Base-by-base conservation (phyloP, 2,797 vertebrate species). In the Siniperca scherzeri region DNA sequence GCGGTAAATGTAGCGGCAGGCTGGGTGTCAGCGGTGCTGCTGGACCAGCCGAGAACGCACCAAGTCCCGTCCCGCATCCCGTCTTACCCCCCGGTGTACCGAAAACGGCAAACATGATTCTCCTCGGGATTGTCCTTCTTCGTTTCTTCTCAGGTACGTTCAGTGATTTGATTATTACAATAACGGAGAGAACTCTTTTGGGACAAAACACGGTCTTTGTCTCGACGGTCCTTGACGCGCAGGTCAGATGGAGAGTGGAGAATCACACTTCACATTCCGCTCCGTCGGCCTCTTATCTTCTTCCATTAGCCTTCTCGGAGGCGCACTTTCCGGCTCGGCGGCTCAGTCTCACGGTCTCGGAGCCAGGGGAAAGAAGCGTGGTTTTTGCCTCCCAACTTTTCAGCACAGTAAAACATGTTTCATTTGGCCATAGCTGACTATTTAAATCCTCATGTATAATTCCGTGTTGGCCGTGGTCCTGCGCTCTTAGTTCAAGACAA, bases 91-190 rank as follows among this genome's bases (percentile, higher is more conserved):
- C 25, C 73, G 36, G 78, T 59, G 83, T 77, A 82, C 87, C 79
- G 74, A 36, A 40, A 67, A 30, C 78, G 7, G 67, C 64, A 40
- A 91, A 61, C 60, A 96, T 96, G 96, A 80, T 94, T 72, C 80
- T 94, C 60, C 67, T 88, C 74, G 91, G 94, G 74, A 80, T 89
- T 62, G 85, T 91, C 62, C 80, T 95, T 1, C 84, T 80, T 57
- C 85, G 95, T 25, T 85, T 91, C 86, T 53, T 93, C 67, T 85
- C 90, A 93, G 96, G 96, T 96, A 94, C 38, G 90, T 84, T 1
- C 46, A 21, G 4, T 22, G 1, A 11, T 75, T 36, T 68, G 0
- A 30, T 21, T 17, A 1, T 59, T 22, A 6, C 3, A 8, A 3
- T 8, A 1, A 1, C 7, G 21, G 19, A 8, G 48, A 44, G 36